Conservation (phyloP, 1,140 invertebrate species). For the Macrobrachium rosenbergii region DNA sequence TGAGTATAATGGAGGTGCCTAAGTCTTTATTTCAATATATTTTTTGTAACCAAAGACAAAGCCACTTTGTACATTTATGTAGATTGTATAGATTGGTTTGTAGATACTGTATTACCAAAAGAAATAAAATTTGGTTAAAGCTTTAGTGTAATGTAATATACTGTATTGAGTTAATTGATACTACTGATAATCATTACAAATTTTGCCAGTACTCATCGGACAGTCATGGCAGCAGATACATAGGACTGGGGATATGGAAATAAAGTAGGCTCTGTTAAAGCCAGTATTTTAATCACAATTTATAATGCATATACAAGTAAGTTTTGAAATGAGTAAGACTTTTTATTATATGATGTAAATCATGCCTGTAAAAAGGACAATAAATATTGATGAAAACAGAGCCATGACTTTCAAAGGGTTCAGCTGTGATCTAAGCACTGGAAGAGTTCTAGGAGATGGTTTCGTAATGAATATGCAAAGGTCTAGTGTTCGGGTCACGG, state of each 20-base stretch:
- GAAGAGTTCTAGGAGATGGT: slow-evolving; percentile 13
- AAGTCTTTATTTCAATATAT: slow-evolving; percentile 57
- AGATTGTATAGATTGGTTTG: slow-evolving; percentile 58
- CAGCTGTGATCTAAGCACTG: neutral
- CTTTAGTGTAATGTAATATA: slow-evolving; percentile 58
- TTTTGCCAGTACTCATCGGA: slow-evolving; percentile 49
- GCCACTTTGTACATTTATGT: slow-evolving; percentile 59
- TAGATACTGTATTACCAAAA: slow-evolving; percentile 48
- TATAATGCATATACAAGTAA: neutral
- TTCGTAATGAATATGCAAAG: slow-evolving; percentile 5
- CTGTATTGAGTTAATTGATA: slow-evolving; percentile 49
- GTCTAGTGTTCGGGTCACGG: slow-evolving; percentile 45
- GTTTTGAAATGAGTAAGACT: neutral
- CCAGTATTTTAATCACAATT: neutral
- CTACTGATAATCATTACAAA: slow-evolving; percentile 24
- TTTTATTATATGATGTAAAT: too few relatives aligned
- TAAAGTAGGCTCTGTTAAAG: neutral
- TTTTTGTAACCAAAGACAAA: slow-evolving; percentile 60
- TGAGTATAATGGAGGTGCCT: slow-evolving; percentile 59
- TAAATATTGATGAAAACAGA: too few relatives aligned
- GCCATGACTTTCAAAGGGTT: neutral
- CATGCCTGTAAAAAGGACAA: too few relatives aligned
- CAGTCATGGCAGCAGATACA: slow-evolving; percentile 35
- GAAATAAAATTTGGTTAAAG: slow-evolving; percentile 51
- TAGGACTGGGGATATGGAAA: neutral